Conservation (phyloP, 2,113 vertebrate species). For the Malurus elegans region DNA sequence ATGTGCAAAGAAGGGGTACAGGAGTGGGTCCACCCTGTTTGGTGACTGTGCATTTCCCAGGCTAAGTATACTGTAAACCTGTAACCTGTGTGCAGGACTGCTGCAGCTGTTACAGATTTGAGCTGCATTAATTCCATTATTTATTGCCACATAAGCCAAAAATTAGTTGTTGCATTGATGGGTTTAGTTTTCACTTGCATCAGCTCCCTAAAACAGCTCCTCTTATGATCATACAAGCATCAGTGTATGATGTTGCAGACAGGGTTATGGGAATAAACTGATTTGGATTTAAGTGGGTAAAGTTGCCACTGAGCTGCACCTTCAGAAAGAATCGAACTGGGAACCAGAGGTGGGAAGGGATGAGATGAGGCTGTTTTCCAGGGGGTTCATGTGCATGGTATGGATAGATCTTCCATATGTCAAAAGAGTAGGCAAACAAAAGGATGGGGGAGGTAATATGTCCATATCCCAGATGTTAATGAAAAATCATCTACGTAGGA, state of each 20-base stretch:
- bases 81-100: background rate
- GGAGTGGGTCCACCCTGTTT: background rate
- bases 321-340: background rate
- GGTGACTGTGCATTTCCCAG: background rate
- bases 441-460: no score
- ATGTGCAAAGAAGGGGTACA: background rate
- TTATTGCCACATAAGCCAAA: background rate
- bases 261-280: background rate
- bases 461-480: background rate
- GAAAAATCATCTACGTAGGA: background rate
- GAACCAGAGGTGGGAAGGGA: background rate
- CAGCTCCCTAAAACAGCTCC: background rate
- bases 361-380: background rate
- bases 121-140: background rate
- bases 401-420: background rate
- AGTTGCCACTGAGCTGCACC: background rate
- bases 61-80: background rate
- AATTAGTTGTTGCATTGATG: background rate
- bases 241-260: background rate
- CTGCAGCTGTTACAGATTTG: background rate
- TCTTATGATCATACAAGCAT: background rate
- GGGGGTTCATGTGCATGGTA: background rate
- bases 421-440: background rate
- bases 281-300: background rate
- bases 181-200: background rate